A percentile compares a stretch with the other conserved stretches of the same genome.
These are phyloP conservation scores for Drosophila formosana DNA, from an alignment of 2,888 invertebrate genomes.

Conservation along the genomic window DNA sequence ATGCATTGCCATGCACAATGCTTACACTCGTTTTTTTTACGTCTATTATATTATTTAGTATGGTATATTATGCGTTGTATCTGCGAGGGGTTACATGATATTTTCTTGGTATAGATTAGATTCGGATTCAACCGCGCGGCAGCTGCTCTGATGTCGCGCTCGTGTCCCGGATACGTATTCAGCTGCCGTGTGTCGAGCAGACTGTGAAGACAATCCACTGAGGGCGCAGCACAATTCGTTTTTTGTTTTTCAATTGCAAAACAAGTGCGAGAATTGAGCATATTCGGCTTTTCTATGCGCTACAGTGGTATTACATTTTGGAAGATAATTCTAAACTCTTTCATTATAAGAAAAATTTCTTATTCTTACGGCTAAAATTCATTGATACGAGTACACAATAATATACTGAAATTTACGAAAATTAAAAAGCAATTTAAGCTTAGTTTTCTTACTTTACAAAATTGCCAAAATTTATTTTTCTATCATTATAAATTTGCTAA, in stretches of 20 bases:
- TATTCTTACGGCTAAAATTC: no score
- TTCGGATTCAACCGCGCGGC: constrained; percentile 33
- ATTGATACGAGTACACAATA: no score
- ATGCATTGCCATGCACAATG: constrained; percentile 29
- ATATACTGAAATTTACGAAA: no score
- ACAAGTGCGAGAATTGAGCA: background rate
- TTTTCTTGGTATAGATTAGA: constrained; percentile 35
- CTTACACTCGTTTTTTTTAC: background rate
- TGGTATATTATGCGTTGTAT: constrained; percentile 1
- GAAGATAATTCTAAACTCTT: no score
- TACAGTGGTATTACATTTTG: background rate
- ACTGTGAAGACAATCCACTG: constrained; percentile 47
- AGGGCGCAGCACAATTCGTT: background rate
- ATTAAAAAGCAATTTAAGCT: no score
- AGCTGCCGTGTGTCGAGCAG: constrained; percentile 27
- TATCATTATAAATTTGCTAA: background rate
- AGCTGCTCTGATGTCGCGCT: constrained; percentile 48
- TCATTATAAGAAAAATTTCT: no score
- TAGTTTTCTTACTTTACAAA: no score
- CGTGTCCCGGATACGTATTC: constrained; percentile 13
- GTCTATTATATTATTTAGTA: constrained; percentile 14
- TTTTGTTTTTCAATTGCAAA: constrained; percentile 18
- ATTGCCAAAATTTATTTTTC: no score
- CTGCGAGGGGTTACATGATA: background rate
- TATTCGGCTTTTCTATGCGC: constrained; percentile 11